Evolutionary conservation across 2,888 invertebrate genomes (phyloP).

Genomic region (Eupithecia subumbrata): DNA sequence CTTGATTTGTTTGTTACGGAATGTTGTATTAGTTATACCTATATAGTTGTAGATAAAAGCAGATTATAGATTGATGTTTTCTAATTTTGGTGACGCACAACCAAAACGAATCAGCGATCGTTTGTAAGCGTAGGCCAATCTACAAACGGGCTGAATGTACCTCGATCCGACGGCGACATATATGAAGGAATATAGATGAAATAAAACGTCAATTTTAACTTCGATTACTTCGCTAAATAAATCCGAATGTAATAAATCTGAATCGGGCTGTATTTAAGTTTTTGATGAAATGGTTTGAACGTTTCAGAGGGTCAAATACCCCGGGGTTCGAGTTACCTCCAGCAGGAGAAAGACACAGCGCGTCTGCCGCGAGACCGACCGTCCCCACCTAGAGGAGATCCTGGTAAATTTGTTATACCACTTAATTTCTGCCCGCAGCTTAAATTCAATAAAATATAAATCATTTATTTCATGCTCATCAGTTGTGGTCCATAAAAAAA

Average conservation of each 20-base stretch:
- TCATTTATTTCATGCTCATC: too few relatives aligned
- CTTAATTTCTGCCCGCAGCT: neutral
- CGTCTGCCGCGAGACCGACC: slow-evolving; percentile 76
- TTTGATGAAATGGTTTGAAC: slow-evolving; percentile 10
- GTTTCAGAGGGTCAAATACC: slow-evolving; percentile 92
- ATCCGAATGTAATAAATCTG: neutral
- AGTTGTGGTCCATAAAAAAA: too few relatives aligned
- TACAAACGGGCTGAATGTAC: too few relatives aligned
- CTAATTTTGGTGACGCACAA: too few relatives aligned
- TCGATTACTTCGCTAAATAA: too few relatives aligned
- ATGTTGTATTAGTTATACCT: too few relatives aligned
- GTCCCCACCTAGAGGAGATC: slow-evolving; percentile 84
- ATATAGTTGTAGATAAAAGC: too few relatives aligned
- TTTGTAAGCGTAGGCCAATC: too few relatives aligned
- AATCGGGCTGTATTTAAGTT: neutral
- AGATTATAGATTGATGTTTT: too few relatives aligned
- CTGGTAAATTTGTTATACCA: slow-evolving; percentile 73
- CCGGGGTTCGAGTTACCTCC: slow-evolving; percentile 89
- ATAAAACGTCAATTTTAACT: neutral
- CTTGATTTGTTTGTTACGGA: neutral
- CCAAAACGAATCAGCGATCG: too few relatives aligned
- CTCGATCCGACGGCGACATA: too few relatives aligned
- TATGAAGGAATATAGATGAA: neutral
- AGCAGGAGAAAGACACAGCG: slow-evolving; percentile 82
- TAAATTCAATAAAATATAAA: too few relatives aligned